Percentiles rank a stretch among this genome's conserved stretches.
phyloP scores from a whole-genome alignment of 2,113 vertebrate genomes.

The Ancistrus triradiatus region DNA sequence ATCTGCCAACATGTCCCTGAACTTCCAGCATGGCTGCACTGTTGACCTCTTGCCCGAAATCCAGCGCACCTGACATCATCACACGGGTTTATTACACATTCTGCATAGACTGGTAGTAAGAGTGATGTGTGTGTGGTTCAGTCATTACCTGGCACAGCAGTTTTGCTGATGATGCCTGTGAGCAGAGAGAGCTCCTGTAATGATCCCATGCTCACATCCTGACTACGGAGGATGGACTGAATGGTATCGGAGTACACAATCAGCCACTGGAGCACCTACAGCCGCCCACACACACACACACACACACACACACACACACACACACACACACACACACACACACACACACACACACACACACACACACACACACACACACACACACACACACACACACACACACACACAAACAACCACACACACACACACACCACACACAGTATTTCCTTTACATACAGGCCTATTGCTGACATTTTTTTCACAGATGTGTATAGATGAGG shows the following conservation, averaged over 20 bases:
- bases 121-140: neutral
- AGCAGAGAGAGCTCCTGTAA: conserved; percentile 87
- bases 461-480: too few relatives aligned
- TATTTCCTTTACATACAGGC: too few relatives aligned
- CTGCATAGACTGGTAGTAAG: neutral
- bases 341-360: too few relatives aligned
- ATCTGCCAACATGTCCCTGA: conserved; percentile 87
- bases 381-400: too few relatives aligned
- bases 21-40: conserved; percentile 83
- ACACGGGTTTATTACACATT: conserved; percentile 24
- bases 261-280: conserved; percentile 89
- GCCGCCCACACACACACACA: conserved; percentile 24
- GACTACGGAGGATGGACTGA: conserved; percentile 87
- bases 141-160: conserved; percentile 84
- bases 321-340: too few relatives aligned
- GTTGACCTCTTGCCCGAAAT: conserved; percentile 76
- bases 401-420: too few relatives aligned
- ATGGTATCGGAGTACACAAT: conserved; percentile 91
- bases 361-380: conserved; percentile 11
- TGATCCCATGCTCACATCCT: conserved; percentile 80
- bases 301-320: conserved; percentile 14
- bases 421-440: too few relatives aligned
- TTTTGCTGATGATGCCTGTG: conserved; percentile 95
- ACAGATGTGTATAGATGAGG: fast-evolving
- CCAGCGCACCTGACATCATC: conserved; percentile 72